phyloP scores from a whole-genome alignment of 2,888 invertebrate species.

The Drosophila setosimentum region DNA sequence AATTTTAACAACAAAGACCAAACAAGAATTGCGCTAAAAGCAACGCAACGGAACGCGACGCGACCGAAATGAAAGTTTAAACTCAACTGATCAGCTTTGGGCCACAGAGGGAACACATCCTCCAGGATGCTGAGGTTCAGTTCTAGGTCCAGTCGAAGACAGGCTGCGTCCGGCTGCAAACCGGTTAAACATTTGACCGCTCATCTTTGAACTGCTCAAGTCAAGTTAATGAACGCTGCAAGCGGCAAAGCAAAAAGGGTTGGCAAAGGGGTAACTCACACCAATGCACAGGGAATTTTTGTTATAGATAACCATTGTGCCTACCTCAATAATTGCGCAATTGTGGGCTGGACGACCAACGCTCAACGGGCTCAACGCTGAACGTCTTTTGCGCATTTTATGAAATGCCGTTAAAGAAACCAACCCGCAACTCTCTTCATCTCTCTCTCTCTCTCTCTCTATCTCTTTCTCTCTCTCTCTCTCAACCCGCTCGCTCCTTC shows the following conservation, averaged over 20 bases:
- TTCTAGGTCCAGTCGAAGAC: conserved; percentile 70
- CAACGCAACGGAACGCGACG: conserved; percentile 66
- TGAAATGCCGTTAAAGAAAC: conserved; percentile 27
- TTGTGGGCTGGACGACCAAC: conserved; percentile 56
- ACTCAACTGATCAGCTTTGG: conserved; percentile 71
- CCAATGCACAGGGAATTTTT: conserved; percentile 9
- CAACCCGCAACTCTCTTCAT: conserved; percentile 25
- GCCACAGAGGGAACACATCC: conserved; percentile 31
- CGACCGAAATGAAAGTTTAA: conserved; percentile 80
- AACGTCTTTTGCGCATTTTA: conserved; percentile 53
- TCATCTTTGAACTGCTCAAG: conserved; percentile 73
- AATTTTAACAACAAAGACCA: conserved; percentile 57
- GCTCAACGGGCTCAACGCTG: conserved; percentile 38
- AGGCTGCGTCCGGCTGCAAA: conserved; percentile 65
- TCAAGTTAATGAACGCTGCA: conserved; percentile 59
- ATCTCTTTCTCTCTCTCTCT: not conserved
- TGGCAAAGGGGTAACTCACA: conserved; percentile 13
- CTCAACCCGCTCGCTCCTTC: not conserved
- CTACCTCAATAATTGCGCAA: conserved; percentile 79
- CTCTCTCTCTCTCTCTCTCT: not conserved
- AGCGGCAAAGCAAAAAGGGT: conserved; percentile 42
- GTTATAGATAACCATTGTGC: conserved; percentile 50
- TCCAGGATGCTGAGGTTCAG: conserved; percentile 58
- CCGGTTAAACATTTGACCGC: conserved; percentile 65
- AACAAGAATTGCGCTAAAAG: conserved; percentile 14